A percentile compares a stretch with the other conserved stretches of the same genome.
phyloP scores from a whole-genome alignment of 1,140 invertebrate genomes.

The Papilio xuthus region DNA sequence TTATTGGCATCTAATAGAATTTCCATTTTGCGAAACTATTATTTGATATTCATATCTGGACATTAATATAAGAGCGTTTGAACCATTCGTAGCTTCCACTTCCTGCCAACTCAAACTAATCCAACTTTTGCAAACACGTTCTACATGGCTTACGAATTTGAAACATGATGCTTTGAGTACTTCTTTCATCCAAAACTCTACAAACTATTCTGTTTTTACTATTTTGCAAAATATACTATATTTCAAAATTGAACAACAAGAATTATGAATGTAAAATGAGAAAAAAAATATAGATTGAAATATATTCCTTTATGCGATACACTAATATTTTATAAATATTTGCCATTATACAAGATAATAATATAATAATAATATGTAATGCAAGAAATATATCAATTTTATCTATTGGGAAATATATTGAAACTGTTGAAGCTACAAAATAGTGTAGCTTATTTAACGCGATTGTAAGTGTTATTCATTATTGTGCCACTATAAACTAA shows the following conservation, averaged over 20 bases:
- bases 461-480: constrained; percentile 27
- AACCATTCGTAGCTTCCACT: constrained; percentile 6
- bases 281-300: too few species aligned
- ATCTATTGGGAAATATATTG: neutral
- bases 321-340: too few species aligned
- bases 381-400: neutral
- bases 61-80: constrained; percentile 1
- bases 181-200: constrained; percentile 8
- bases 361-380: too few species aligned
- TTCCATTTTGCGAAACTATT: neutral
- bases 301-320: too few species aligned
- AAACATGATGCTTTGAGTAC: neutral
- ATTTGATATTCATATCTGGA: constrained; percentile 12
- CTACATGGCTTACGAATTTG: constrained; percentile 15
- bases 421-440: neutral
- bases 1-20: neutral
- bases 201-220: neutral
- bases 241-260: neutral
- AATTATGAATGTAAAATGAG: too few species aligned
- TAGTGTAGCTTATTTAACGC: neutral
- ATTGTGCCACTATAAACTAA: constrained; percentile 31
- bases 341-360: too few species aligned
- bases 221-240: neutral
- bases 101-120: constrained; percentile 9
- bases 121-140: constrained; percentile 23